These are phyloP conservation scores for Chrysodeixis includens DNA, from an alignment of 2,888 invertebrate species.

Conservation along the genomic window DNA sequence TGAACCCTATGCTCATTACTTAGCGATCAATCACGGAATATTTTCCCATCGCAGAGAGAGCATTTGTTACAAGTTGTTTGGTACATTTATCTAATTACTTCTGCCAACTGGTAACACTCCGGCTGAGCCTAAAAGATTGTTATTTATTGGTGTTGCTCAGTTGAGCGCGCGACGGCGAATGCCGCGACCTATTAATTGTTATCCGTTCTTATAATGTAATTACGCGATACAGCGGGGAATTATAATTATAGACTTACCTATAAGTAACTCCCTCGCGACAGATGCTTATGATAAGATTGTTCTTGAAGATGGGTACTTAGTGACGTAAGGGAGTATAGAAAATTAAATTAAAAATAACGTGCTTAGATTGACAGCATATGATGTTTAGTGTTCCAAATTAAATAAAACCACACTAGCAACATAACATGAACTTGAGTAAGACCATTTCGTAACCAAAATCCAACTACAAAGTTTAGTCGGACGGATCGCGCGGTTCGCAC, in stretches of 20 bases:
- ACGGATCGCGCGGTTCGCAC: neutral
- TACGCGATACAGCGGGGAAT: constrained; percentile 18
- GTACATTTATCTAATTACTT: constrained; percentile 64
- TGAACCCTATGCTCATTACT: constrained; percentile 41
- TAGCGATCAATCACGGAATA: constrained; percentile 61
- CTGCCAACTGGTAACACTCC: constrained; percentile 46
- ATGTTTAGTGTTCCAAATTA: too few species aligned
- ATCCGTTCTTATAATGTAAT: constrained; percentile 17
- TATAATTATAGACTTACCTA: constrained; percentile 1
- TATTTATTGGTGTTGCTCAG: constrained; percentile 50
- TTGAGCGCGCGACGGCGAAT: constrained; percentile 18
- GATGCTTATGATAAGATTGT: neutral
- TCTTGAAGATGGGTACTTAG: neutral
- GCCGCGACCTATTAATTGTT: constrained; percentile 33
- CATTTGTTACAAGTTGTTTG: constrained; percentile 57
- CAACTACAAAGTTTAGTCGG: neutral
- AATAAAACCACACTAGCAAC: neutral
- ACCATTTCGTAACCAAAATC: neutral
- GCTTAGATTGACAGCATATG: too few species aligned
- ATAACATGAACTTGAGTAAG: neutral
- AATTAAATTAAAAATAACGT: too few species aligned
- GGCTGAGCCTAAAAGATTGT: constrained; percentile 46
- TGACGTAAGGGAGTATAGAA: too few species aligned
- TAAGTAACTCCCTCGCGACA: neutral
- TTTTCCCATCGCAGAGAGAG: constrained; percentile 35